Conservation (phyloP, 2,113 vertebrate species). For the Mormyrus lacerda region DNA sequence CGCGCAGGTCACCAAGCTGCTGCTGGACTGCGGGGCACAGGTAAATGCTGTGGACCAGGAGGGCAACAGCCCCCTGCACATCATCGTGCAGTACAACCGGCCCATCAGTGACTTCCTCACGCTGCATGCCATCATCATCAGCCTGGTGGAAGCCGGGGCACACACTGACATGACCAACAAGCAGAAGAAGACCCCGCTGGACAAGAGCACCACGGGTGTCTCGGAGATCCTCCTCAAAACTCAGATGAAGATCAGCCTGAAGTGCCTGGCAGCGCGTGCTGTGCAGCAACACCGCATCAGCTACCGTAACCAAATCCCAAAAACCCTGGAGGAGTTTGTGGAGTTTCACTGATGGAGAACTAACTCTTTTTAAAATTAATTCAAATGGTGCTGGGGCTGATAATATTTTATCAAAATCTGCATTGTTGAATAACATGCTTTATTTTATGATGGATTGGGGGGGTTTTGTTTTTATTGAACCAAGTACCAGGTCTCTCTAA, state of each 20-base stretch:
- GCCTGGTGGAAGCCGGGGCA: conserved; percentile 90
- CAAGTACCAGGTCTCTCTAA: conserved; percentile 2
- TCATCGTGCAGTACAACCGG: conserved; percentile 96
- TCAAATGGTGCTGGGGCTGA: conserved; percentile 30
- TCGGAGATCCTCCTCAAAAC: conserved; percentile 96
- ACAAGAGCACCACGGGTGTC: conserved; percentile 93
- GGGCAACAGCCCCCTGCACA: conserved; percentile 87
- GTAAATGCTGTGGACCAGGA: conserved; percentile 85
- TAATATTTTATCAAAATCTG: not conserved
- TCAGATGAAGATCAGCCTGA: conserved; percentile 98
- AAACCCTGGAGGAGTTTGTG: conserved; percentile 92
- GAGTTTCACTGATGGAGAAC: conserved; percentile 77
- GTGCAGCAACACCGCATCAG: conserved; percentile 83
- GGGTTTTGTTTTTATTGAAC: not conserved
- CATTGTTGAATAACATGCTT: conserved; percentile 4
- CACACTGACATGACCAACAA: conserved; percentile 97
- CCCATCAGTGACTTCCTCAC: conserved; percentile 99
- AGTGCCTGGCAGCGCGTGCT: conserved; percentile 95
- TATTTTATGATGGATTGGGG: not conserved
- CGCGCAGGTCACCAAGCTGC: conserved; percentile 81
- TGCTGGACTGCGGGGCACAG: conserved; percentile 84
- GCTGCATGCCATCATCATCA: conserved; percentile 93
- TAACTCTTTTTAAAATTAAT: conserved; percentile 9
- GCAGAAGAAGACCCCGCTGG: conserved; percentile 92
- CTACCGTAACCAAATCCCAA: conserved; percentile 94